Percentiles rank a stretch among this genome's conserved stretches.
Evolutionary conservation across 2,888 invertebrate genomes (phyloP).

Genomic region (Mythimna ferrago): DNA sequence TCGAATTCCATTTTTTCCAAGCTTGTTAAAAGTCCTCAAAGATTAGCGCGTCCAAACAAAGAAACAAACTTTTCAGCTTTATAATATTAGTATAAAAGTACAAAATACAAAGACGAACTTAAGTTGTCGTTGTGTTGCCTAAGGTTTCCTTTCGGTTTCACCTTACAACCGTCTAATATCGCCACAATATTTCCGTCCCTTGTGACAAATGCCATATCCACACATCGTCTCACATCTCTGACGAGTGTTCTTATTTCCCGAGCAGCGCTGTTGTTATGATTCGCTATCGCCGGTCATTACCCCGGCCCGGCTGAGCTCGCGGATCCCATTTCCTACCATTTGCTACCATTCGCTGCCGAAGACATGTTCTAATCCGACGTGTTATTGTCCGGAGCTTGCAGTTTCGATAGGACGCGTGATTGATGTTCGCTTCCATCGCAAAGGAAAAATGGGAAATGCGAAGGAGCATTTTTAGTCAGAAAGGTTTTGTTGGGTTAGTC

Average conservation of each 20-base stretch:
- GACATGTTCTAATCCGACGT: slow-evolving; percentile 58
- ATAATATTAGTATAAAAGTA: too few species aligned
- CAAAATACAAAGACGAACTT: too few species aligned
- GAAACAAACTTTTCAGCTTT: too few species aligned
- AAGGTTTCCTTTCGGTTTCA: too few species aligned
- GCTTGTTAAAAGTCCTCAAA: neutral
- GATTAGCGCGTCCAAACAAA: too few species aligned
- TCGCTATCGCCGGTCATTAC: slow-evolving; percentile 69
- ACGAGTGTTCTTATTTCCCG: slow-evolving; percentile 69
- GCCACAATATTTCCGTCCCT: neutral
- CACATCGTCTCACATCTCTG: neutral
- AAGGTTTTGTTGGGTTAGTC: neutral
- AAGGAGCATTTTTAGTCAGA: slow-evolving; percentile 15
- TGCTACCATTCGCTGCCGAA: slow-evolving; percentile 60
- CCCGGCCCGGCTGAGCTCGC: slow-evolving; percentile 46
- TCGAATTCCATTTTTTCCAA: neutral
- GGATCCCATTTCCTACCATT: slow-evolving; percentile 61
- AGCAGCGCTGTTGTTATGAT: slow-evolving; percentile 71
- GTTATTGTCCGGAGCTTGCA: slow-evolving; percentile 57
- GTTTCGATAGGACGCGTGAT: slow-evolving; percentile 49
- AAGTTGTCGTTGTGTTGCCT: too few species aligned
- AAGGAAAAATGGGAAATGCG: slow-evolving; percentile 19
- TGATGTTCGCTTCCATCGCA: slow-evolving; percentile 31
- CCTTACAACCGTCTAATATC: neutral
- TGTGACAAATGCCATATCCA: slow-evolving; percentile 34